Evolutionary conservation across 2,113 vertebrate species (phyloP).

Genomic region (Albula glossodonta): DNA sequence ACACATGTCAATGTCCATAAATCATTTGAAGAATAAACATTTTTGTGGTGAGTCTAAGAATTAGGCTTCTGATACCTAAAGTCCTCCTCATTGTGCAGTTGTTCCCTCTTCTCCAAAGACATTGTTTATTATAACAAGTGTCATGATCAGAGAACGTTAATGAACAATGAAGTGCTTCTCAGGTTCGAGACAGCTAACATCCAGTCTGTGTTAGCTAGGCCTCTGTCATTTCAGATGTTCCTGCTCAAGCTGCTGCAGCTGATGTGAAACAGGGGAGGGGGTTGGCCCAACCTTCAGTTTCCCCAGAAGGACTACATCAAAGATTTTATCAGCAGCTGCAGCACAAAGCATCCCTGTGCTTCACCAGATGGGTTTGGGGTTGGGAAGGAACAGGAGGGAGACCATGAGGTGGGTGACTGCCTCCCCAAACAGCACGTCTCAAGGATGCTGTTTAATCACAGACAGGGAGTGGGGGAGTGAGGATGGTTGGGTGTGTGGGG

Average conservation of each 20-base stretch:
- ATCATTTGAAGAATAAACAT: neutral
- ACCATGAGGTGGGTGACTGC: conserved; percentile 36
- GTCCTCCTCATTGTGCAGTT: neutral
- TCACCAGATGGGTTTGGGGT: conserved; percentile 38
- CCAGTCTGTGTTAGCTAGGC: neutral
- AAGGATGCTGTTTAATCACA: conserved; percentile 35
- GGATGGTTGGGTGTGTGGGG: neutral
- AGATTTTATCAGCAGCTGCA: conserved; percentile 34
- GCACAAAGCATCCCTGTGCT: conserved; percentile 37
- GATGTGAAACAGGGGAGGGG: conserved; percentile 7
- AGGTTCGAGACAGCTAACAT: neutral
- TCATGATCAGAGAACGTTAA: neutral
- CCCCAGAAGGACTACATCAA: conserved; percentile 12
- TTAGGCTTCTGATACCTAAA: neutral
- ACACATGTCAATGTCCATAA: neutral
- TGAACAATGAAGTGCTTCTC: neutral
- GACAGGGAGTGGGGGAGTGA: neutral
- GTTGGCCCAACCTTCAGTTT: neutral
- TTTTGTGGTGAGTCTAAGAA: neutral
- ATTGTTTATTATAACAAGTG: neutral
- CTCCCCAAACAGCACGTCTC: conserved; percentile 10
- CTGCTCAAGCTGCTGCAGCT: neutral
- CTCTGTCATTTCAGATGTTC: neutral
- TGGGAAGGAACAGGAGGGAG: conserved; percentile 35
- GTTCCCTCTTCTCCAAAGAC: neutral